Evolutionary conservation across 2,113 vertebrate species (phyloP).

Genomic region (Uria lomvia): DNA sequence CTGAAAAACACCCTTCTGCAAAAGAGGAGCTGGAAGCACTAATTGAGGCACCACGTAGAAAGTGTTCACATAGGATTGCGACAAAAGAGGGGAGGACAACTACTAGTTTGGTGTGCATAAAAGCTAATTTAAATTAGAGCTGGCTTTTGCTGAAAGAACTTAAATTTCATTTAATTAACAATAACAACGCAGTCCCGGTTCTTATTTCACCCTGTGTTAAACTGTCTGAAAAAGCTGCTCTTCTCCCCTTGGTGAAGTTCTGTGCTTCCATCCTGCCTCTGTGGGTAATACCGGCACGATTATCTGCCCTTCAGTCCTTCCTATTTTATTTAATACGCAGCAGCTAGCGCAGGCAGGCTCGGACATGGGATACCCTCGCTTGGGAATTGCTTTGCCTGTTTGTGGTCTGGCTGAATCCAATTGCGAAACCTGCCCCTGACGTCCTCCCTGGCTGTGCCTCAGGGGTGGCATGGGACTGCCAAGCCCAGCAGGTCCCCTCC

Average conservation of each 20-base stretch:
- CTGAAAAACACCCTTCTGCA: neutral
- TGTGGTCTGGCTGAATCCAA: neutral
- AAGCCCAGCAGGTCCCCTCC: neutral
- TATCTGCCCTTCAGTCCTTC: neutral
- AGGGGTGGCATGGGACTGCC: neutral
- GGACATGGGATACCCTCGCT: accelerated
- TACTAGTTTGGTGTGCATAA: neutral
- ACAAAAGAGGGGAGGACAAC: neutral
- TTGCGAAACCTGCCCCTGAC: neutral
- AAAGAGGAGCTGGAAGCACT: neutral
- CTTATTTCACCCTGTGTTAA: neutral
- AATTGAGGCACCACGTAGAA: neutral
- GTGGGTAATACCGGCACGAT: neutral
- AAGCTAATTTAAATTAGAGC: neutral
- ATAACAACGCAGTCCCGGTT: neutral
- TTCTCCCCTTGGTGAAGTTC: neutral
- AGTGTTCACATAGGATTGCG: neutral
- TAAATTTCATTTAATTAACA: slow-evolving; percentile 17
- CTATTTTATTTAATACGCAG: accelerated
- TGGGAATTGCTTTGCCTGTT: neutral
- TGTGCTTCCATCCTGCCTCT: neutral
- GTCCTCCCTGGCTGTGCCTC: accelerated
- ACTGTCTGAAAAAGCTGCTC: neutral
- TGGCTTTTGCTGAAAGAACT: neutral
- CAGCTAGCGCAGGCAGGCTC: neutral